Base-by-base conservation (phyloP, 2,888 invertebrate species). In the Lycia hirtaria region DNA sequence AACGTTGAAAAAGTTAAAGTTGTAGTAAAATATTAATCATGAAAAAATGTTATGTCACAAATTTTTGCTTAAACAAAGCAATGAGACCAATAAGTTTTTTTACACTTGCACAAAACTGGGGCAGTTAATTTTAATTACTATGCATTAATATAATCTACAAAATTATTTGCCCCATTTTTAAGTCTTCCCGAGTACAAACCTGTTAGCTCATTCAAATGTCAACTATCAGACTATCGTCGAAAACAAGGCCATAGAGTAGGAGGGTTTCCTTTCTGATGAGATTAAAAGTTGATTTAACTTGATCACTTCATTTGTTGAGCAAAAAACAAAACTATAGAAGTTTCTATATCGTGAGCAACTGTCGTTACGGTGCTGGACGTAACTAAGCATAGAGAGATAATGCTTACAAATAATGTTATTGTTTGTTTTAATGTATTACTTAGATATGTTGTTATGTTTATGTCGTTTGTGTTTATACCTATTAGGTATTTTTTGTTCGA, bases 161-260 rank as follows among this genome's bases (percentile, higher is more conserved):
- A 14, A 5, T 14, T 15, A 5, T 35, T 14, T 24, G 12, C 1
- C 15, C 41, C 26, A 4, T 4, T 15, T 20, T 5, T 3, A 20
- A 14, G 4, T n/a, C n/a, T 6, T 30, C 4, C 44, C 35, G 1
- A 26, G 0, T 47, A 15, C 35, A 9, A 3, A 35, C 47, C 20
- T 26, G 28, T 43, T 14, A 17, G 44, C 40, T 56, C 50, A 22
- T 56, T 56, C 52, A 52, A 58, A 58, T 48, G 43, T 37, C 52
- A 53, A 58, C 57, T 52, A 48, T 57, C 57, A 17, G 40, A 43
- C 24, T 57, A 41, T 55, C 54, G 60, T 45, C 48, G 40, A 61
- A 65, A 65, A 65, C 62, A 65, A 58, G 53, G 40, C 58, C 22
- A 58, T 58, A 53, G 49, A 48, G 47, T 10, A 17, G 6, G 17